Percentiles rank a stretch among this genome's conserved stretches.
Conservation (phyloP, 2,113 vertebrate genomes). For the Poecile atricapillus region DNA sequence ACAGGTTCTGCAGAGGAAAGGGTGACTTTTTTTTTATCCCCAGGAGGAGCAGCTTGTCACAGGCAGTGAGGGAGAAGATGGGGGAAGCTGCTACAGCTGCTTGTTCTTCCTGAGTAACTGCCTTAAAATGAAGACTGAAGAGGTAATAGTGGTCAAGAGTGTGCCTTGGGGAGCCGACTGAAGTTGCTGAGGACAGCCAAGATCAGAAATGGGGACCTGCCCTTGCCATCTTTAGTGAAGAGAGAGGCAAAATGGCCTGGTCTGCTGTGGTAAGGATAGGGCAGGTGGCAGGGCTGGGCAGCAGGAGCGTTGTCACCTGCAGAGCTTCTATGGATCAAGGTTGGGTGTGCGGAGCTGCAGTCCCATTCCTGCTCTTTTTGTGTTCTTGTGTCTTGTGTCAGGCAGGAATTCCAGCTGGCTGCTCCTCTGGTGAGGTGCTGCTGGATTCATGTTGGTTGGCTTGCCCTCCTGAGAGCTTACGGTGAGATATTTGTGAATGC, state of each 20-base stretch:
- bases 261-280: neutral
- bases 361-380: neutral
- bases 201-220: neutral
- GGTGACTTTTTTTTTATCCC: neutral
- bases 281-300: neutral
- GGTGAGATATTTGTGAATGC: neutral
- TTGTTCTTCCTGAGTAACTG: neutral
- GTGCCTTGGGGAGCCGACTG: rapidly evolving
- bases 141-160: neutral
- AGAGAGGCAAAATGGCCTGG: neutral
- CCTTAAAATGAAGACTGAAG: rapidly evolving
- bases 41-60: neutral
- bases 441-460: neutral
- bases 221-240: neutral
- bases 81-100: neutral
- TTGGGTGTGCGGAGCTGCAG: neutral
- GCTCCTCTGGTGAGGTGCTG: neutral
- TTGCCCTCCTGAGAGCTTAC: neutral
- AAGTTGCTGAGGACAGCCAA: neutral
- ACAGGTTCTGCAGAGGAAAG: neutral
- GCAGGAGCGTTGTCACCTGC: neutral
- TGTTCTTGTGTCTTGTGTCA: neutral
- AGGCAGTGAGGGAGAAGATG: neutral
- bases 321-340: neutral
- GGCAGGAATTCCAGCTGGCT: neutral